Conservation (phyloP, 2,113 vertebrate species). For the Thunnus thynnus region DNA sequence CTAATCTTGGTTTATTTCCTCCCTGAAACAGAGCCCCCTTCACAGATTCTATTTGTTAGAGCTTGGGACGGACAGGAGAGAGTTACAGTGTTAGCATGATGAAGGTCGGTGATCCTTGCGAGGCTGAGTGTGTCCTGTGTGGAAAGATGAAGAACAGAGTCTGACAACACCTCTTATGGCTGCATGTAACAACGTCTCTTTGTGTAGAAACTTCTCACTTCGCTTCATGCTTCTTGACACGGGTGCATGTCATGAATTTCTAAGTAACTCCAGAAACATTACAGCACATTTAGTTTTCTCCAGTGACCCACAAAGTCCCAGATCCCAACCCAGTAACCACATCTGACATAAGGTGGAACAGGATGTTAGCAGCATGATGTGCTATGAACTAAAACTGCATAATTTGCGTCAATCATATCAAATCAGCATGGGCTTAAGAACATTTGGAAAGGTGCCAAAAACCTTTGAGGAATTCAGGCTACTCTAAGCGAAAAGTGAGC, state of each 20-base stretch:
- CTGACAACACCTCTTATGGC: conserved; percentile 16
- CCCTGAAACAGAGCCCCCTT: background rate
- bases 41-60: background rate
- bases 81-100: background rate
- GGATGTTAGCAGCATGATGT: conserved; percentile 21
- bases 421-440: background rate
- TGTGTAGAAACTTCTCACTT: conserved; percentile 6
- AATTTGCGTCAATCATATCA: background rate
- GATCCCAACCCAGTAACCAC: conserved; percentile 9
- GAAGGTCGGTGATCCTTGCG: background rate
- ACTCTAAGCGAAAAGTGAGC: background rate
- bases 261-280: conserved; percentile 32
- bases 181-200: conserved; percentile 5
- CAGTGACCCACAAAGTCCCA: conserved; percentile 21
- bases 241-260: background rate
- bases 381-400: conserved; percentile 6
- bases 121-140: conserved; percentile 11
- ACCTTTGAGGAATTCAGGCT: background rate
- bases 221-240: background rate
- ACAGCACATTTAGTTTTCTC: conserved; percentile 18
- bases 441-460: background rate
- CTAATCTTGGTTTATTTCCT: too few relatives aligned
- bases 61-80: conserved; percentile 4
- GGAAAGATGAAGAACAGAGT: conserved; percentile 26
- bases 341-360: conserved; percentile 2